Evolutionary conservation across 2,113 vertebrate species (phyloP), one percentile per base, ranked within the genome.

Genomic region (Charina bottae): DNA sequence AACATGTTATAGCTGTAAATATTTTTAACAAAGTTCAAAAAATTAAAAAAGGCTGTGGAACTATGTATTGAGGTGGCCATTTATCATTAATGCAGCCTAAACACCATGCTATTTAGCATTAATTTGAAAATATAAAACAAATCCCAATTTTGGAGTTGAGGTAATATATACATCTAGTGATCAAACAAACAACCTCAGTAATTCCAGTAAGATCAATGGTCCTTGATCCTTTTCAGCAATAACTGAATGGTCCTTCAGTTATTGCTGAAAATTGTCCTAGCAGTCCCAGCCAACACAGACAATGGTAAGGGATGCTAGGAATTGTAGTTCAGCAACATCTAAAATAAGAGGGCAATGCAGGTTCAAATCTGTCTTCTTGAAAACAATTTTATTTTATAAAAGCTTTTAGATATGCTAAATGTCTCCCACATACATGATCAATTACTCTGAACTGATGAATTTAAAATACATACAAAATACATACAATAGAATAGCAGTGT

Each of bases 161-260:
- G 2, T 42, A 42, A 78, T 78, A 78, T 37, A 78, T 37, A 78
- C 15, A 78, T 21, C 17, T 42, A 78, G 17, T 78, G 8, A 87
- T 37, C 60, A 58, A 91, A 72, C 19, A 83, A n/a, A 83, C 64
- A 60, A 92, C 17, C 24, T 83, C 37, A 88, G 78, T 55, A 86
- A 59, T 33, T 55, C 13, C n/a, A 83, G 3, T 12, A 83, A 49
- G 17, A 88, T n/a, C 24, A 49, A 42, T 78, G n/a, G n/a, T n/a
- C n/a, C n/a, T n/a, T n/a, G n/a, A n/a, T n/a, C n/a, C n/a, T n/a
- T n/a, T n/a, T n/a, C n/a, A n/a, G n/a, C n/a, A n/a, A n/a, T n/a
- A n/a, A 78, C 72, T 4, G 37, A 78, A 42, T 42, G 37, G 33
- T 78, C 17, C 72, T 42, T 78, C 33, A 78, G 2, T 21, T 78